phyloP scores from a whole-genome alignment of 2,888 invertebrate genomes.

The Incurvaria masculella region DNA sequence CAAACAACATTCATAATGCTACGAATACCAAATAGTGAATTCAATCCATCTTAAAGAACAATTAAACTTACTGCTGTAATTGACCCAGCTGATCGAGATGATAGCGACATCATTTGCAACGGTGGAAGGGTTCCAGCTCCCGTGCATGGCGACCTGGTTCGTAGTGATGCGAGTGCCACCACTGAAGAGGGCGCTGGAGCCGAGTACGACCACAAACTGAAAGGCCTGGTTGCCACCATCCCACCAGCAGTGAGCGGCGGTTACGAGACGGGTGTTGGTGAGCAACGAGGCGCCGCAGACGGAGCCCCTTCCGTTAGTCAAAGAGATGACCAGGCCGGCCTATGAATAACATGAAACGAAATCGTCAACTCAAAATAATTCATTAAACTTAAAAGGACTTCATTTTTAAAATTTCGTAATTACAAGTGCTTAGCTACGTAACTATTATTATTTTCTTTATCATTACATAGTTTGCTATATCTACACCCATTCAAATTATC shows the following conservation, averaged over 20 bases:
- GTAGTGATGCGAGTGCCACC: conserved; percentile 16
- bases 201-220: conserved; percentile 26
- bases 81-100: conserved; percentile 18
- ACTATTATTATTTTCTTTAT: no score
- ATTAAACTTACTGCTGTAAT: conserved; percentile 21
- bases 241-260: no score
- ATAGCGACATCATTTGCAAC: conserved; percentile 27
- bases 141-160: conserved; percentile 8
- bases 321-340: conserved; percentile 7
- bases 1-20: background rate
- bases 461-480: no score
- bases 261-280: conserved; percentile 5
- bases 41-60: background rate
- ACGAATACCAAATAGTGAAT: background rate
- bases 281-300: conserved; percentile 8
- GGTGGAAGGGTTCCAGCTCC: conserved; percentile 23
- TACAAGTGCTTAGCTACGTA: no score
- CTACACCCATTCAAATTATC: no score
- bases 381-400: no score
- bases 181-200: conserved; percentile 25
- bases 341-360: no score
- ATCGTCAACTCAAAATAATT: no score
- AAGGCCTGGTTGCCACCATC: no score
- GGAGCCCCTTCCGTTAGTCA: conserved; percentile 2
- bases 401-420: no score